These are phyloP conservation scores for Listronotus oregonensis DNA, from an alignment of 1,140 invertebrate species.

Conservation along the genomic window DNA sequence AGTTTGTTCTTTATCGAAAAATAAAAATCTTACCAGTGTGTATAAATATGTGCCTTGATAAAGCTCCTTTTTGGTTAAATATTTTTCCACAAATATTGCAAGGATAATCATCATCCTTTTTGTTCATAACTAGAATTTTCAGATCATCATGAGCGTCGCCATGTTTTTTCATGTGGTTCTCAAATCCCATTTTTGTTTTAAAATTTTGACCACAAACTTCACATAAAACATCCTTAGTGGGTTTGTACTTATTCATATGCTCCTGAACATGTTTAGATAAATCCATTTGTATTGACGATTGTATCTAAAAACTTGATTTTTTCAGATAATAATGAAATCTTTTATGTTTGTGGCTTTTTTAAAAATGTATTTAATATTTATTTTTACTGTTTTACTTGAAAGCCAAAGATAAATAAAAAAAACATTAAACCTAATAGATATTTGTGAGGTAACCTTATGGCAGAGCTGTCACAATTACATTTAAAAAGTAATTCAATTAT, in stretches of 20 bases:
- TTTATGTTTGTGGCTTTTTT: too few relatives aligned
- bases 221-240: slow-evolving; percentile 53
- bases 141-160: slow-evolving; percentile 60
- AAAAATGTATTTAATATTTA: too few relatives aligned
- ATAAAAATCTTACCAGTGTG: slow-evolving; percentile 62
- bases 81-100: slow-evolving; percentile 78
- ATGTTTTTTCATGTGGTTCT: slow-evolving; percentile 71
- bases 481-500: too few relatives aligned
- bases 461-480: too few relatives aligned
- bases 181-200: slow-evolving; percentile 67
- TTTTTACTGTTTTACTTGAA: too few relatives aligned
- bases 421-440: too few relatives aligned
- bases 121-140: slow-evolving; percentile 18
- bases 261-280: slow-evolving; percentile 23
- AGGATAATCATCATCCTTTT: slow-evolving; percentile 64
- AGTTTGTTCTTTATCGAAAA: too few relatives aligned
- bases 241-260: slow-evolving; percentile 26
- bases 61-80: slow-evolving; percentile 71
- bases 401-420: too few relatives aligned
- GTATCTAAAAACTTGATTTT: slow-evolving; percentile 10
- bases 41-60: slow-evolving; percentile 69
- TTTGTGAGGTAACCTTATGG: too few relatives aligned
- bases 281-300: slow-evolving; percentile 23
- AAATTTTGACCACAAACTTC: slow-evolving; percentile 69
- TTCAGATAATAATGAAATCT: too few relatives aligned